These are phyloP conservation scores for Entosphenus tridentatus DNA, from an alignment of 2,113 vertebrate genomes.

Conservation along the genomic window DNA sequence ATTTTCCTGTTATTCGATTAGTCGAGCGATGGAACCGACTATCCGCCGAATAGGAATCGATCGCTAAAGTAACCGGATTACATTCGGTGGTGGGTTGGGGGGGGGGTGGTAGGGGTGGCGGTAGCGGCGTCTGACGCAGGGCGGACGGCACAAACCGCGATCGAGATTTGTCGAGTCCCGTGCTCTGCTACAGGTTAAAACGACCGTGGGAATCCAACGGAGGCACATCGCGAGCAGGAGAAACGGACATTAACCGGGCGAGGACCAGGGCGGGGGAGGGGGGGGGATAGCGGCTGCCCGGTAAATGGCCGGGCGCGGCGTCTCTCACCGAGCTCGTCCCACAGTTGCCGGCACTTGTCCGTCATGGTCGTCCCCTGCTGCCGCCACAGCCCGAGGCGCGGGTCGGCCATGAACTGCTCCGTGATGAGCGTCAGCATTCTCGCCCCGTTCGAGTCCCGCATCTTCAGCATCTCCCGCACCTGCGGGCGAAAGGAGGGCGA, in stretches of 20 bases:
- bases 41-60: too few species aligned
- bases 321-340: constrained; percentile 24
- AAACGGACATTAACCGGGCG: too few species aligned
- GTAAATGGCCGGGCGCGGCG: neutral
- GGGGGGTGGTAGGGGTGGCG: too few species aligned
- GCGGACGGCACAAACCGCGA: neutral
- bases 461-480: constrained; percentile 30
- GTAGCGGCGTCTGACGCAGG: too few species aligned
- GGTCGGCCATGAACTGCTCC: constrained; percentile 26
- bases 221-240: too few species aligned
- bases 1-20: too few species aligned
- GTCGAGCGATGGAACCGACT: too few species aligned
- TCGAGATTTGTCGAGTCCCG: neutral
- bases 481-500: constrained; percentile 8
- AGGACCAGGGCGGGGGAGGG: too few species aligned
- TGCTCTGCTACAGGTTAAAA: too few species aligned
- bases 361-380: constrained; percentile 66
- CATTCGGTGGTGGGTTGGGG: too few species aligned
- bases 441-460: constrained; percentile 26
- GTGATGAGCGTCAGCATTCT: constrained; percentile 31
- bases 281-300: neutral
- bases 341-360: constrained; percentile 62
- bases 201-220: neutral
- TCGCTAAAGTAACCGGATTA: too few species aligned
- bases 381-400: constrained; percentile 22